These are phyloP conservation scores for Hyposoter didymator DNA, from an alignment of 2,888 invertebrate species.

Conservation along the genomic window DNA sequence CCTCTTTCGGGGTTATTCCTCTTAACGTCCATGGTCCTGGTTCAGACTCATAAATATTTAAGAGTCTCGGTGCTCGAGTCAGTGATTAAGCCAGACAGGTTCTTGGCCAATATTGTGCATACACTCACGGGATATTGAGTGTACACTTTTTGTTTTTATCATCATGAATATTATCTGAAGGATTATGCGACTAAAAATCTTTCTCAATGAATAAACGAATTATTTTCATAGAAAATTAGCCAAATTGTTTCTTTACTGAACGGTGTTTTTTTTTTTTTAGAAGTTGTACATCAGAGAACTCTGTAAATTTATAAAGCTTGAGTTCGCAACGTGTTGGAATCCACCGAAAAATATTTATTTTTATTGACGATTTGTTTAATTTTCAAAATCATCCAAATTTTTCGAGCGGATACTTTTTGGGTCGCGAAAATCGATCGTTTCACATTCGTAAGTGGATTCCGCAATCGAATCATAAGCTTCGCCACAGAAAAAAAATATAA, in stretches of 20 bases:
- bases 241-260: background rate
- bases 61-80: conserved; percentile 52
- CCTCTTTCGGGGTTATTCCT: conserved; percentile 10
- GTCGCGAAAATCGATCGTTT: too few species aligned
- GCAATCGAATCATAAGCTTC: too few species aligned
- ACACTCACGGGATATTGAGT: conserved; percentile 13
- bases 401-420: too few species aligned
- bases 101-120: conserved; percentile 51
- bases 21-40: conserved; percentile 38
- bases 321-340: too few species aligned
- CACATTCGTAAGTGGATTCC: too few species aligned
- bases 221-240: background rate
- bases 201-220: background rate
- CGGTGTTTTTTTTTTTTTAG: too few species aligned
- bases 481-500: too few species aligned
- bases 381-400: too few species aligned
- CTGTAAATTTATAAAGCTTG: too few species aligned
- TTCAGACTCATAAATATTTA: conserved; percentile 70
- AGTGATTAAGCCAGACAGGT: conserved; percentile 48
- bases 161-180: conserved; percentile 4
- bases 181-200: background rate
- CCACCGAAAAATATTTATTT: too few species aligned
- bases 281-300: too few species aligned
- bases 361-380: too few species aligned
- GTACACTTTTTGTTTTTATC: conserved; percentile 2